A percentile compares a stretch with the other conserved stretches of the same genome.
Conservation (phyloP, 2,113 vertebrate genomes). For the Tenrec ecaudatus region DNA sequence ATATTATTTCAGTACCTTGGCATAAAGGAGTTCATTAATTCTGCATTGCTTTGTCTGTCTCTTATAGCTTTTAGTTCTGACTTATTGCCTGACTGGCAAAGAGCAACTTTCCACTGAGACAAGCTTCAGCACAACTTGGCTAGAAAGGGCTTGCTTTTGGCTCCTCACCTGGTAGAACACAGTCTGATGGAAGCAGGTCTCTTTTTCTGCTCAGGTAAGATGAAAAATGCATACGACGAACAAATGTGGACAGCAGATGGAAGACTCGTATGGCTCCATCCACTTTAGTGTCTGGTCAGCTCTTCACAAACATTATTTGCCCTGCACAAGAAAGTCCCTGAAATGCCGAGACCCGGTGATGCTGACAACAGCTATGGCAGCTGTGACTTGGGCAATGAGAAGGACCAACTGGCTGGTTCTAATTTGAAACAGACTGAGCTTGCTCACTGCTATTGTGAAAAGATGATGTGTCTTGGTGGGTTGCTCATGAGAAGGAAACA, state of each 20-base stretch:
- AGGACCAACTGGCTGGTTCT: constrained; percentile 16
- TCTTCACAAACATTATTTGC: constrained; percentile 41
- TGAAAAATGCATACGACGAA: neutral
- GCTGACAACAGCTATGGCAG: constrained; percentile 40
- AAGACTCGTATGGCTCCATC: neutral
- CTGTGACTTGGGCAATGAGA: constrained; percentile 41
- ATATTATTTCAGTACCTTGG: constrained; percentile 79
- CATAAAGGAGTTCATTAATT: constrained; percentile 75
- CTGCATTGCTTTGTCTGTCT: constrained; percentile 63
- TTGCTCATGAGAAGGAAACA: constrained; percentile 69
- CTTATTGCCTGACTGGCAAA: constrained; percentile 58
- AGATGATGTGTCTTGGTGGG: constrained; percentile 40
- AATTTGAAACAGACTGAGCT: neutral
- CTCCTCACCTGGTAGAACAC: constrained; percentile 58
- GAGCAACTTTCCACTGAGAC: constrained; percentile 72
- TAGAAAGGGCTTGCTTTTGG: constrained; percentile 68
- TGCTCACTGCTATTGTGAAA: constrained; percentile 7
- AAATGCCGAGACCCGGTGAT: constrained; percentile 47
- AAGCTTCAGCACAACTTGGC: constrained; percentile 46
- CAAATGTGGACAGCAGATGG: constrained; percentile 54
- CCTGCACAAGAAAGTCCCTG: neutral
- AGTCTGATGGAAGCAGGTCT: constrained; percentile 41
- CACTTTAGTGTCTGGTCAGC: constrained; percentile 42
- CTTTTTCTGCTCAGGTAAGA: neutral
- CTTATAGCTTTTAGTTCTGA: constrained; percentile 66